Conservation (phyloP, 2,888 invertebrate species). For the Steromphala cineraria region DNA sequence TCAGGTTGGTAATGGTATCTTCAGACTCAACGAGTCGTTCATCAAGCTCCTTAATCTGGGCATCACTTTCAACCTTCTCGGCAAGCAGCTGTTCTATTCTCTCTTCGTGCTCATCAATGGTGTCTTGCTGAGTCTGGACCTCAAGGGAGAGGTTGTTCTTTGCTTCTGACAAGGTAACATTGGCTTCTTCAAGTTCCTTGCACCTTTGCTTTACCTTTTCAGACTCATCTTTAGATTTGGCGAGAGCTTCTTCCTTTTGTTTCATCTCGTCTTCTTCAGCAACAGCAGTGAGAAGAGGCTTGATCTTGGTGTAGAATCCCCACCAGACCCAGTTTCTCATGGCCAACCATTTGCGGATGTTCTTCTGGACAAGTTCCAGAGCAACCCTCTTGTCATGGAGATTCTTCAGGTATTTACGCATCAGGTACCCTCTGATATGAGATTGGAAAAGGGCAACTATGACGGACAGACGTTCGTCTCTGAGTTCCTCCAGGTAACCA, state of each 20-base stretch:
- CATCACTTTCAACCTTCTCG: conserved; percentile 97
- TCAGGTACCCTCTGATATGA: conserved; percentile 90
- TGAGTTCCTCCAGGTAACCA: conserved; percentile 99
- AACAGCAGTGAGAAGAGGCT: conserved; percentile 97
- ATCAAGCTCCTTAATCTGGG: conserved; percentile 95
- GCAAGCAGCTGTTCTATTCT: conserved; percentile 93
- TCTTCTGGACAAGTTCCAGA: conserved; percentile 98
- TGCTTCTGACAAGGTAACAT: conserved; percentile 93
- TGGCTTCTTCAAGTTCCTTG: conserved; percentile 96
- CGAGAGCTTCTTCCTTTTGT: conserved; percentile 95
- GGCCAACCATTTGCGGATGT: conserved; percentile 98
- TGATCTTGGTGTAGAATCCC: conserved; percentile 90
- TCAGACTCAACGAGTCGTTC: conserved; percentile 98
- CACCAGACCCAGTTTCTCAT: conserved; percentile 99
- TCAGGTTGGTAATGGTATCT: conserved; percentile 95
- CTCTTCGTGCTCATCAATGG: conserved; percentile 93
- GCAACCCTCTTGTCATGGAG: conserved; percentile 98
- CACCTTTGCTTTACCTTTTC: conserved; percentile 96
- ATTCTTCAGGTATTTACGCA: conserved; percentile 90
- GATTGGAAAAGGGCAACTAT: conserved; percentile 95
- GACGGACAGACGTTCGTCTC: conserved; percentile 97
- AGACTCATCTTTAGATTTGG: conserved; percentile 94
- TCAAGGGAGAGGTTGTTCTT: conserved; percentile 92
- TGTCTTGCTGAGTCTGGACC: conserved; percentile 92
- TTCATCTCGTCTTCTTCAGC: conserved; percentile 99